These are phyloP conservation scores for Sus scrofa DNA, from an alignment of 2,113 vertebrate species.

Conservation along the genomic window DNA sequence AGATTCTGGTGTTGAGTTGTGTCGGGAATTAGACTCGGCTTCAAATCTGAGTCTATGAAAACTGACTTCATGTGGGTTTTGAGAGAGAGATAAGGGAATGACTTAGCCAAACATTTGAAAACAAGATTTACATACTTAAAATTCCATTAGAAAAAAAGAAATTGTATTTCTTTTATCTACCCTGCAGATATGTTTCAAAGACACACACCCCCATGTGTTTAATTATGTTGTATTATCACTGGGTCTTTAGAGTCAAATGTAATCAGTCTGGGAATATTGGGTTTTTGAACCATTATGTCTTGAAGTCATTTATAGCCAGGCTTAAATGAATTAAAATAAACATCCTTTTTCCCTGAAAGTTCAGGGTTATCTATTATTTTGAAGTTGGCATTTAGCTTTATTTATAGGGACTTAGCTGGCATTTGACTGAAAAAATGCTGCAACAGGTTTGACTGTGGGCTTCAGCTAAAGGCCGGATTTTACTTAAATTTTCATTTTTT, in stretches of 20 bases:
- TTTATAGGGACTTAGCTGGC: constrained; percentile 69
- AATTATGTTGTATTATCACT: constrained; percentile 43
- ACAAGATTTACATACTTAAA: constrained; percentile 64
- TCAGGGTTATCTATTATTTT: constrained; percentile 70
- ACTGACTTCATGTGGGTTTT: constrained; percentile 46
- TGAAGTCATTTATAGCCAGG: constrained; percentile 66
- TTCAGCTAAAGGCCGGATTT: constrained; percentile 73
- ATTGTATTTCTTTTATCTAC: constrained; percentile 60
- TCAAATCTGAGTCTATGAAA: constrained; percentile 36
- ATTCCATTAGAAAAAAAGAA: constrained; percentile 29
- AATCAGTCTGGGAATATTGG: constrained; percentile 49
- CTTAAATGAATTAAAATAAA: constrained; percentile 72
- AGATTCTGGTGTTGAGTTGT: not conserved
- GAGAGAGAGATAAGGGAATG: constrained; percentile 41
- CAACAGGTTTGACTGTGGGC: not conserved
- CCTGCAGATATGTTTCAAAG: constrained; percentile 66
- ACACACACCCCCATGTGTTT: constrained; percentile 9
- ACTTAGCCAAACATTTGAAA: constrained; percentile 63
- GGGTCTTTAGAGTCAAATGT: constrained; percentile 38
- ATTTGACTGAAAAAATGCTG: constrained; percentile 69
- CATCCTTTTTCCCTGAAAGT: constrained; percentile 65
- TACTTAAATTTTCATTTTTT: constrained; percentile 59
- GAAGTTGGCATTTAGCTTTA: constrained; percentile 67
- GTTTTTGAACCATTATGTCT: constrained; percentile 39
- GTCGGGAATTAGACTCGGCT: constrained; percentile 17